phyloP scores from a whole-genome alignment of 2,113 vertebrate genomes.

The Vulpes lagopus region DNA sequence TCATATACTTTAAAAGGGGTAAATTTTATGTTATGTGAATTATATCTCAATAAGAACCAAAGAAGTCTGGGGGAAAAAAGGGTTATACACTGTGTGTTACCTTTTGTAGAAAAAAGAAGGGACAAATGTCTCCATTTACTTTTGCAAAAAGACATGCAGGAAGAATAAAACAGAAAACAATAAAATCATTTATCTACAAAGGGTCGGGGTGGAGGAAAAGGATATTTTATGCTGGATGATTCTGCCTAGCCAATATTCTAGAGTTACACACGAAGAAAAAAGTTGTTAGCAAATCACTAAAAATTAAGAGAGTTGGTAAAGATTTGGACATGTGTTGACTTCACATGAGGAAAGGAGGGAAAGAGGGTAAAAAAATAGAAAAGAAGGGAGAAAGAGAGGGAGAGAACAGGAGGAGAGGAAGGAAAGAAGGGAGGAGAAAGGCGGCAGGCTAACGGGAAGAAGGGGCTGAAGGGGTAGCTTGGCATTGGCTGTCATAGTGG shows the following conservation, averaged over 20 bases:
- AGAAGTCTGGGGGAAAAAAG: neutral
- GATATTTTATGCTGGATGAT: neutral
- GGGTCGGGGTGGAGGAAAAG: neutral
- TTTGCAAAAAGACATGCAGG: constrained; percentile 13
- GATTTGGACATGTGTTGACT: neutral
- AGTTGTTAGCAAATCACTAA: neutral
- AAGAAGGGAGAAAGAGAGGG: neutral
- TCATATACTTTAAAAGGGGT: neutral
- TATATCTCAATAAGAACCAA: neutral
- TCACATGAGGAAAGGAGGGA: neutral
- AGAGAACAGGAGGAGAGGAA: too few species aligned
- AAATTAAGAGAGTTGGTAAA: constrained; percentile 22
- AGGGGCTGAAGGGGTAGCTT: too few species aligned
- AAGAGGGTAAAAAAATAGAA: neutral
- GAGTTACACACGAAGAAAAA: neutral
- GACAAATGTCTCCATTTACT: neutral
- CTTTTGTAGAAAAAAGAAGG: constrained; percentile 17
- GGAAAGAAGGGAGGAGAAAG: neutral
- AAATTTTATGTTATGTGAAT: constrained; percentile 12
- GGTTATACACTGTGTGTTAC: neutral
- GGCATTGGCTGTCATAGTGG: neutral
- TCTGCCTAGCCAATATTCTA: neutral
- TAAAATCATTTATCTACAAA: neutral
- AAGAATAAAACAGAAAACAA: constrained; percentile 1
- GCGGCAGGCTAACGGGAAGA: too few species aligned